Conservation (phyloP, 2,888 invertebrate genomes). For the Chloromyia formosa region DNA sequence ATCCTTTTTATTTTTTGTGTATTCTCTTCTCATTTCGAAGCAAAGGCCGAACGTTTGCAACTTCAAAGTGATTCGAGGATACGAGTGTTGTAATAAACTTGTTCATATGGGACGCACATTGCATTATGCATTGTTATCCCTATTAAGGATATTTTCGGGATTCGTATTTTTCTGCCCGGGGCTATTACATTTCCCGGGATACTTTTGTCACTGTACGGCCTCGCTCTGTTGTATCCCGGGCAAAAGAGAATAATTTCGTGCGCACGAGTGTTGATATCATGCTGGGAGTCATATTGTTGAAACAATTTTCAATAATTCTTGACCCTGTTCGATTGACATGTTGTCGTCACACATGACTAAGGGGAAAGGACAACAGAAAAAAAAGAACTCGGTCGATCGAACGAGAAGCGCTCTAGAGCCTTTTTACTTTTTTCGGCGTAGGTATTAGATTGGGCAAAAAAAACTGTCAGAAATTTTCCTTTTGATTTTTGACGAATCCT, state of each 20-base stretch:
- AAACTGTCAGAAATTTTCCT: constrained; percentile 30
- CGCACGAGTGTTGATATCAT: constrained; percentile 45
- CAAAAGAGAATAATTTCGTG: too few species aligned
- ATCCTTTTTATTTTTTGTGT: too few species aligned
- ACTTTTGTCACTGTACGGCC: not conserved
- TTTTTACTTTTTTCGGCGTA: constrained; percentile 29
- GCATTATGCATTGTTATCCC: constrained; percentile 37
- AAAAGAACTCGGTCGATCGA: too few species aligned
- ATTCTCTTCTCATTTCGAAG: not conserved
- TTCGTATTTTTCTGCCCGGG: constrained; percentile 38
- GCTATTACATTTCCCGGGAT: constrained; percentile 15
- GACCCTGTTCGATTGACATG: constrained; percentile 46
- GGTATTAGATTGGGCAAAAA: constrained; percentile 10
- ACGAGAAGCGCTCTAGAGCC: not conserved
- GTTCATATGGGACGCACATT: constrained; percentile 38
- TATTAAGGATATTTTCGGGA: constrained; percentile 30
- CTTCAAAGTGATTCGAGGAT: constrained; percentile 30
- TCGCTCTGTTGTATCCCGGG: not conserved
- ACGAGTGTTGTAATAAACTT: not conserved
- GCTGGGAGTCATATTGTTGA: constrained; percentile 49
- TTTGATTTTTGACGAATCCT: constrained; percentile 22
- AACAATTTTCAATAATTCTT: constrained; percentile 50
- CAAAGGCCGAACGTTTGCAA: not conserved
- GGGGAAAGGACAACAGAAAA: not conserved
- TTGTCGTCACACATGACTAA: constrained; percentile 37